Conservation (phyloP, 2,113 vertebrate species). For the Macquaria ambigua region DNA sequence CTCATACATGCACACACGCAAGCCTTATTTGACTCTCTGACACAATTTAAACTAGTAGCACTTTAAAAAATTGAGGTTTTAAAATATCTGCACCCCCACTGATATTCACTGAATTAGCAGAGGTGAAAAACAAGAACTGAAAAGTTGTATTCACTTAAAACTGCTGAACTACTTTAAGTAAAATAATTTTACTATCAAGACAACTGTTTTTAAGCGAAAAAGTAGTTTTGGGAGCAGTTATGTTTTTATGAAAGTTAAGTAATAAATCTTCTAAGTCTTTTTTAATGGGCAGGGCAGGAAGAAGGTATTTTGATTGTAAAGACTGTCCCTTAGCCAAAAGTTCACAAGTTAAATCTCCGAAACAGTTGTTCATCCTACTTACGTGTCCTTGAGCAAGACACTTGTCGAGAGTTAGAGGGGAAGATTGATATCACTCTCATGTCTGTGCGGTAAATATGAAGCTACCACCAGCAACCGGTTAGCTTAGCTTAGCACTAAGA, state of each 20-base stretch:
- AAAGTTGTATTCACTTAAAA: constrained; percentile 6
- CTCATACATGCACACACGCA: constrained; percentile 42
- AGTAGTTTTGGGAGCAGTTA: not conserved
- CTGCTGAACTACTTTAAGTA: not conserved
- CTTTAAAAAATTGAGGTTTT: constrained; percentile 36
- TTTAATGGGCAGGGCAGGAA: not conserved
- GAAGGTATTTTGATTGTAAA: not conserved
- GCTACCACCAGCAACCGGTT: not conserved
- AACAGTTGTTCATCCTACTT: not conserved
- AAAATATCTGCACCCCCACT: constrained; percentile 31
- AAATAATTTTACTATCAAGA: not conserved
- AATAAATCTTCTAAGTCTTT: not conserved
- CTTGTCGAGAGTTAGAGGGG: too few species aligned
- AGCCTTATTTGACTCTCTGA: constrained; percentile 52
- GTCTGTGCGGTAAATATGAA: too few species aligned
- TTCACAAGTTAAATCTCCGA: not conserved
- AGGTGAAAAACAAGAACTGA: constrained; percentile 26
- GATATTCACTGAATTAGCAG: constrained; percentile 1
- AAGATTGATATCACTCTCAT: not conserved
- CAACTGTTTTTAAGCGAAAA: not conserved
- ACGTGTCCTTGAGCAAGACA: constrained; percentile 1
- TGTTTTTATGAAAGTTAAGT: not conserved
- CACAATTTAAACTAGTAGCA: constrained; percentile 56
- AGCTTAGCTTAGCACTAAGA: not conserved
- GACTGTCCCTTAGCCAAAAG: not conserved